Conservation (phyloP, 2,888 invertebrate genomes). For the Amphipoea lucens region DNA sequence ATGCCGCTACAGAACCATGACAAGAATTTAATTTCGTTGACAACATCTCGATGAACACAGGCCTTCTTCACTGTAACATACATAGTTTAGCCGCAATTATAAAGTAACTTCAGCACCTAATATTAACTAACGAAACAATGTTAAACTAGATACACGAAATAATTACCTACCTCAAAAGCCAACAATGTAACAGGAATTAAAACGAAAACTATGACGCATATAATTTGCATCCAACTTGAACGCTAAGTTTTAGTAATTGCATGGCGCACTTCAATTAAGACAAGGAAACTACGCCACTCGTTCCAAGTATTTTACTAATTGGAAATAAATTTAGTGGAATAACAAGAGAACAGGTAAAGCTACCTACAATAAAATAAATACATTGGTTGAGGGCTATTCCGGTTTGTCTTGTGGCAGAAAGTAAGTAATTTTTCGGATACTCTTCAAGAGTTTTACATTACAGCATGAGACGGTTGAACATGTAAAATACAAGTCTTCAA, state of each 20-base stretch:
- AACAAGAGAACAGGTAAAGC: constrained; percentile 30
- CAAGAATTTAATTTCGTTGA: not conserved
- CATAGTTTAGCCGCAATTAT: not conserved
- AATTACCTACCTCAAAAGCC: constrained; percentile 27
- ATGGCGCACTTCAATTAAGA: constrained; percentile 56
- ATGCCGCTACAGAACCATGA: not conserved
- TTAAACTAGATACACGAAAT: not conserved
- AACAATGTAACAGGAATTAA: constrained; percentile 45
- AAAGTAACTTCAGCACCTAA: not conserved
- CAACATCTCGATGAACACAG: not conserved
- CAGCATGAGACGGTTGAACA: not conserved
- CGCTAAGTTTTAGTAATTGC: constrained; percentile 49
- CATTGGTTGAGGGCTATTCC: no score
- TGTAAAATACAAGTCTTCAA: no score
- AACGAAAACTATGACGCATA: constrained; percentile 47
- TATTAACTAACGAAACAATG: constrained; percentile 24
- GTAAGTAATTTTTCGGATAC: not conserved
- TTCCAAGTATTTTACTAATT: constrained; percentile 61
- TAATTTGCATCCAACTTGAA: constrained; percentile 49
- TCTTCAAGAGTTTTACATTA: not conserved
- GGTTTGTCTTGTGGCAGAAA: not conserved
- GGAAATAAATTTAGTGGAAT: constrained; percentile 58
- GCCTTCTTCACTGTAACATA: not conserved
- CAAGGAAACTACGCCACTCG: constrained; percentile 53
- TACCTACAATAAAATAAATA: not conserved